Percentiles rank a stretch among this genome's conserved stretches.
Conservation (phyloP, 64 coral and sea anemone species). For the Anthopleura sola region DNA sequence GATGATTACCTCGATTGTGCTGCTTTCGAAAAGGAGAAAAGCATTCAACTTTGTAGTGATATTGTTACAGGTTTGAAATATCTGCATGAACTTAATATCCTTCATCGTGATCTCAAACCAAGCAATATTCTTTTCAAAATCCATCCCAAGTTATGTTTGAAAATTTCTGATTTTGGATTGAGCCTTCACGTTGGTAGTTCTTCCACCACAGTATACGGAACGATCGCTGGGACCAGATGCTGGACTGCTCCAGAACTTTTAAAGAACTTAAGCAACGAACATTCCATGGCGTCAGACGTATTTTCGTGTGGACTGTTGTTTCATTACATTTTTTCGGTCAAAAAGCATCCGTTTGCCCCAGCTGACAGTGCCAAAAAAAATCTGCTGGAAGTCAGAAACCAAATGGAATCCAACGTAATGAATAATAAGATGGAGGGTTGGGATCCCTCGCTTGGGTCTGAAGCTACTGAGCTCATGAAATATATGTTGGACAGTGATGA, state of each 20-base stretch:
- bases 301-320: constrained; percentile 27
- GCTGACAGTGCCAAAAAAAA: not conserved
- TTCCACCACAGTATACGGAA: not conserved
- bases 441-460: not conserved
- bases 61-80: constrained; percentile 18
- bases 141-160: constrained; percentile 28
- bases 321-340: constrained; percentile 16
- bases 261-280: not conserved
- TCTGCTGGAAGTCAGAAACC: not conserved
- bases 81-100: constrained; percentile 39
- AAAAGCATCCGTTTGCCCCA: constrained; percentile 29
- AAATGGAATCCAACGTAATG: constrained; percentile 1
- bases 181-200: not conserved
- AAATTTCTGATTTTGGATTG: constrained; percentile 73
- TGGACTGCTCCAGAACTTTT: constrained; percentile 10
- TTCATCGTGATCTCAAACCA: constrained; percentile 68
- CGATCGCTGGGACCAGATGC: constrained; percentile 23
- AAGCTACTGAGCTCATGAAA: not conserved
- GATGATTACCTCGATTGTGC: constrained; percentile 27
- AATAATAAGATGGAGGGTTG: not conserved
- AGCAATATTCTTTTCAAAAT: constrained; percentile 65
- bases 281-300: constrained; percentile 27
- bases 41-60: not conserved
- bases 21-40: not conserved
- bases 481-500: not conserved